Conservation (phyloP, 2,113 vertebrate genomes). For the Steatornis caripensis region DNA sequence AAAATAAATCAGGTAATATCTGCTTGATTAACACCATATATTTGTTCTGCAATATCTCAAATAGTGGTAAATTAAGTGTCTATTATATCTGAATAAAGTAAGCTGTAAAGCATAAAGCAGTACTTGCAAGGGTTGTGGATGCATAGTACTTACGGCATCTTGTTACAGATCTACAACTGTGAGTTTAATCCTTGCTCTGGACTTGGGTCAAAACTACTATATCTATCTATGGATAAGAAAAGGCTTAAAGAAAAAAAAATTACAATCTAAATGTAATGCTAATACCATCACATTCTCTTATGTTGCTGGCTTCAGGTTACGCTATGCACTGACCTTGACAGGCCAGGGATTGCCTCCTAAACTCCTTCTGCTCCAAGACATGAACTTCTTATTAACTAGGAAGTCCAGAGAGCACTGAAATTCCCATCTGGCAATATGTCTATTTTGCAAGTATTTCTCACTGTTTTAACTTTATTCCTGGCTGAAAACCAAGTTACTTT, state of each 20-base stretch:
- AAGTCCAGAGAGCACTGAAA: not conserved
- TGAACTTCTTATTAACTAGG: not conserved
- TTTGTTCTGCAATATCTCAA: slow-evolving; percentile 34
- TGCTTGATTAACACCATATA: slow-evolving; percentile 3
- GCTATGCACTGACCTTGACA: not conserved
- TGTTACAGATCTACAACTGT: not conserved
- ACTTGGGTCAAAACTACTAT: not conserved
- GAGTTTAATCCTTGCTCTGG: not conserved
- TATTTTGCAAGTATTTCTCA: not conserved
- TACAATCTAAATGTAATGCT: not conserved
- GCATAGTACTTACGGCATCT: fast-evolving
- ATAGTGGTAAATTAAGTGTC: slow-evolving; percentile 29
- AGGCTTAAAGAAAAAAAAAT: not conserved
- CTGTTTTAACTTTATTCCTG: not conserved
- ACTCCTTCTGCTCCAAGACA: not conserved
- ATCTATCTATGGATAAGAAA: not conserved
- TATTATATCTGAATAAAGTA: not conserved
- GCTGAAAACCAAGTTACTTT: not conserved
- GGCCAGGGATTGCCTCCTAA: not conserved
- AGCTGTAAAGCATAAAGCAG: not conserved
- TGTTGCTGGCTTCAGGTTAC: not conserved
- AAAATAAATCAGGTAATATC: slow-evolving; percentile 39
- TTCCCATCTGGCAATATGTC: not conserved
- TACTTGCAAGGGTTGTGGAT: not conserved
- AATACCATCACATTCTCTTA: not conserved